Base-by-base conservation (phyloP, 1,140 invertebrate genomes). In the Pogonomyrmex californicus region DNA sequence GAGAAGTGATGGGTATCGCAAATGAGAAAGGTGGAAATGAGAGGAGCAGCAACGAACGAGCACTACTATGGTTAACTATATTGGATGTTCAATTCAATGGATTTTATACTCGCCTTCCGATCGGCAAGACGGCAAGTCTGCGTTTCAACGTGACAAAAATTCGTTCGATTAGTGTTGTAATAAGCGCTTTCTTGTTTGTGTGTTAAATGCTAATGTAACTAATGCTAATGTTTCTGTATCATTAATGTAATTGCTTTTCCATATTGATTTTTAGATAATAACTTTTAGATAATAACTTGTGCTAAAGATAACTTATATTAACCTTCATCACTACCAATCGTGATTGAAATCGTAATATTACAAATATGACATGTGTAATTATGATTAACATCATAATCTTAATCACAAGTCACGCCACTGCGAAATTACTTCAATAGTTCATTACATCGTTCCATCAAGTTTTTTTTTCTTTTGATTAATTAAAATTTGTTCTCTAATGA, bases 51-150 rank as follows among this genome's bases (percentile, higher is more conserved):
- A 44, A 54, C 41, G 41, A 49, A 87, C 58, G 76, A 86, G 10
- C 23, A 49, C 54, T 70, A 88, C 86, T 88, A 86, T n/a, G 70
- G 77, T 86, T 79, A 44, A 23, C 23, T 66, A 79, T 68, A 77
- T 88, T 54, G 65, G 23, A 44, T 83, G 60, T 86, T 82, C 62
- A 86, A 87, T 66, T 85, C 70, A 90, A 86, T 63, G 23, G 62
- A 49, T 91, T 88, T 88, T 82, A 94, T 95, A 95, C 95, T 95
- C 94, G 94, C 94, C 94, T 95, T 90, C 93, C 92, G 88, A 95
- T 86, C 93, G 94, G 93, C 86, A 93, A 91, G 79, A 95, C 94
- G 93, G 75, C 89, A 89, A 94, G 91, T 93, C 94, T 95, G 94
- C 93, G 92, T 92, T 94, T 91, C 86, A 93, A 94, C 23, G 88